Conservation (phyloP, 2,797 vertebrate genomes). For the Enteromius argenteus region DNA sequence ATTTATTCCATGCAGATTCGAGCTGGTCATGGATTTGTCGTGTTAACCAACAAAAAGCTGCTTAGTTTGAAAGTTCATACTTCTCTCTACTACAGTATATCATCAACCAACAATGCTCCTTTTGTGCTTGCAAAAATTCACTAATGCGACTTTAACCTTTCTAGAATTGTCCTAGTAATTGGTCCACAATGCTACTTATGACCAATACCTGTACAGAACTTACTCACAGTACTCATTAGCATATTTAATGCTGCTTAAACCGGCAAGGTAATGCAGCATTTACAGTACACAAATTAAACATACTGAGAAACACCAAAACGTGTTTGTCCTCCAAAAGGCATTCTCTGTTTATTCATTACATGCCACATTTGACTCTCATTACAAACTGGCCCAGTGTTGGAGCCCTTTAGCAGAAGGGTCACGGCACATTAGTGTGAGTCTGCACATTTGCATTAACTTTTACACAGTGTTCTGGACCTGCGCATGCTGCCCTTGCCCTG, state of each 20-base stretch:
- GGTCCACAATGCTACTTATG: background rate
- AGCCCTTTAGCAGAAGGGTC: constrained; percentile 38
- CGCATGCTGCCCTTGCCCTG: constrained; percentile 5
- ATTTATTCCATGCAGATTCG: background rate
- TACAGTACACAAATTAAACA: constrained; percentile 7
- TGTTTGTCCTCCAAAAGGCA: constrained; percentile 27
- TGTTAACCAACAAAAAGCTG: background rate
- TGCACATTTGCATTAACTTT: constrained; percentile 52
- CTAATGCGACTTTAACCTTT: background rate
- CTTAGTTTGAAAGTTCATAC: background rate
- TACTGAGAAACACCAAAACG: constrained; percentile 8
- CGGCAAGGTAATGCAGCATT: background rate
- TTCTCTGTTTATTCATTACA: constrained; percentile 43
- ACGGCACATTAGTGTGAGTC: constrained; percentile 37
- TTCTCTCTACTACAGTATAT: background rate
- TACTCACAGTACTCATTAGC: background rate
- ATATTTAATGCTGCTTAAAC: background rate
- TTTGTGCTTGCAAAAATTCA: background rate
- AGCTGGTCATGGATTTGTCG: background rate
- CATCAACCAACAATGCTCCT: background rate
- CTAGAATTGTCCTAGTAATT: background rate
- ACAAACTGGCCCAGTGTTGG: constrained; percentile 36
- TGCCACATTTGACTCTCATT: constrained; percentile 50
- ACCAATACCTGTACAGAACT: background rate
- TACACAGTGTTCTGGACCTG: constrained; percentile 18